A percentile compares a stretch with the other conserved stretches of the same genome.
These are phyloP conservation scores for Embidobia sp. DNA, from an alignment of 2,888 invertebrate species.

Conservation along the genomic window DNA sequence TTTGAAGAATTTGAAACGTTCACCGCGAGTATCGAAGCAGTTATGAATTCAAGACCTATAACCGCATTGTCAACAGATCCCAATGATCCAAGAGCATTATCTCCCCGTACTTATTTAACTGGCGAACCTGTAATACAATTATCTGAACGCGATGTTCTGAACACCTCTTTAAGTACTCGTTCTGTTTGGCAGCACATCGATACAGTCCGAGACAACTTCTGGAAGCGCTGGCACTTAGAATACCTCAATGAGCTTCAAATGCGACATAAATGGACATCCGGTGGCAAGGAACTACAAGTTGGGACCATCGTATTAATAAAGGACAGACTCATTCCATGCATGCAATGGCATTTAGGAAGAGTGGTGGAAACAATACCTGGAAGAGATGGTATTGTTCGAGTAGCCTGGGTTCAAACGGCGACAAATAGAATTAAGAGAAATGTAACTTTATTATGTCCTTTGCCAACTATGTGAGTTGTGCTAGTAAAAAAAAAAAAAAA, in stretches of 20 bases:
- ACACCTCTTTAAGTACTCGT: slow-evolving; percentile 20
- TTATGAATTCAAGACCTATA: slow-evolving; percentile 18
- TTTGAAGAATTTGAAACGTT: slow-evolving; percentile 6
- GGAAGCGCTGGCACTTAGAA: slow-evolving; percentile 55
- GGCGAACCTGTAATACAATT: not conserved
- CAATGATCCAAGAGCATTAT: not conserved
- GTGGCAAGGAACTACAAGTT: no score
- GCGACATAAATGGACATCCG: slow-evolving; percentile 49
- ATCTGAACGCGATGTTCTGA: not conserved
- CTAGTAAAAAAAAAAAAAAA: no score
- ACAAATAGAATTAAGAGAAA: no score
- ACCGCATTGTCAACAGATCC: not conserved
- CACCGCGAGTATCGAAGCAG: not conserved
- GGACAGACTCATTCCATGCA: no score
- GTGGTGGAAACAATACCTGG: no score
- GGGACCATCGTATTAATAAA: no score
- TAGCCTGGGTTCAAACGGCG: no score
- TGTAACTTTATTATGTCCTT: no score
- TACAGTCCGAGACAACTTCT: slow-evolving; percentile 50
- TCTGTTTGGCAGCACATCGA: slow-evolving; percentile 49
- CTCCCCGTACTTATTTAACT: not conserved
- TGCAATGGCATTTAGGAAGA: no score
- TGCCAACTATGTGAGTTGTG: no score
- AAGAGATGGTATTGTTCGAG: no score
- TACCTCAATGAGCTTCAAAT: slow-evolving; percentile 48